Percentiles rank a stretch among this genome's conserved stretches.
Conservation (phyloP, 2,888 invertebrate species). For the Carpatolechia fugitivella region DNA sequence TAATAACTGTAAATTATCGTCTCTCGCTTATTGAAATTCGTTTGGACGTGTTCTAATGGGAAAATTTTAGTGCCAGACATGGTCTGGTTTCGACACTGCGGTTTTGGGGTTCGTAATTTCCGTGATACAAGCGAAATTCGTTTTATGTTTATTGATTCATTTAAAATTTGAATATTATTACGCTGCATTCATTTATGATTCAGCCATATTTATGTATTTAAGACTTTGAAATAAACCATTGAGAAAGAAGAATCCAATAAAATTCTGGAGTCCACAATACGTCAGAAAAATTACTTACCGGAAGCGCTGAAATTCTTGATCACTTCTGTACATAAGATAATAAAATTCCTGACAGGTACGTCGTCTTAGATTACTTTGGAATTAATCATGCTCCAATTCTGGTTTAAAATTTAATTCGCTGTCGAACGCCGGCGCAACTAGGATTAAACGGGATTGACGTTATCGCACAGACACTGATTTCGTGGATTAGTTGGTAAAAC, state of each 20-base stretch:
- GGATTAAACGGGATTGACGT: neutral
- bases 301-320: neutral
- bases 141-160: neutral
- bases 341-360: neutral
- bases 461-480: conserved; percentile 4
- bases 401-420: neutral
- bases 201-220: neutral
- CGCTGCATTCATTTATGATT: neutral
- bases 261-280: no score
- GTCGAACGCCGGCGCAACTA: neutral
- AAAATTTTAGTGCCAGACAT: conserved; percentile 42
- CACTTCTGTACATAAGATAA: neutral
- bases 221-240: neutral
- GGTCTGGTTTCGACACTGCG: conserved; percentile 9
- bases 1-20: conserved; percentile 79
- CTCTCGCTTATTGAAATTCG: conserved; percentile 72
- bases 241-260: no score
- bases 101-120: neutral
- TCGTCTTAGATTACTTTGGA: neutral
- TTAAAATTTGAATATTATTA: neutral
- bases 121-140: neutral
- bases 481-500: conserved; percentile 3
- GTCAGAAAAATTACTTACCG: no score
- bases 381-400: conserved; percentile 2
- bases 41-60: conserved; percentile 64